Evolutionary conservation across 2,888 invertebrate genomes (phyloP).

Genomic region (Nasonovia ribisnigri): DNA sequence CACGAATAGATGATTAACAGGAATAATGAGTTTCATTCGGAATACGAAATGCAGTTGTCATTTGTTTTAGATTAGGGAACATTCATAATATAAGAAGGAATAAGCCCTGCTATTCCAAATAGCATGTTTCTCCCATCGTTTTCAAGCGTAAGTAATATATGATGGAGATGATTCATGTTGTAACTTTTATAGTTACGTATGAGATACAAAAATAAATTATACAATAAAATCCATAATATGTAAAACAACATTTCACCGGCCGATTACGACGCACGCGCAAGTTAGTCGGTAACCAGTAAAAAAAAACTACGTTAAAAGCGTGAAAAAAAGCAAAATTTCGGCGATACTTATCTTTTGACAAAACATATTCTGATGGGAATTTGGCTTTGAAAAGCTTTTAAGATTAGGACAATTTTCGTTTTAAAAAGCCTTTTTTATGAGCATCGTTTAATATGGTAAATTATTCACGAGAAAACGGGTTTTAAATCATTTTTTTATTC

Average conservation of each 20-base stretch:
- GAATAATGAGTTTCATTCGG: neutral
- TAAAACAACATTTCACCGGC: conserved; percentile 8
- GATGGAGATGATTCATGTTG: neutral
- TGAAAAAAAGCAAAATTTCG: neutral
- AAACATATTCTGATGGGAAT: conserved; percentile 18
- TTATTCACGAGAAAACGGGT: conserved; percentile 3
- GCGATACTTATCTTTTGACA: neutral
- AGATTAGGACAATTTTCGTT: conserved; percentile 36
- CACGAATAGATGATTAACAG: neutral
- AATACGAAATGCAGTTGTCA: neutral
- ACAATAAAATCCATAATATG: neutral
- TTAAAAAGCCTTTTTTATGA: conserved; percentile 2
- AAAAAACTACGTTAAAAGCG: neutral
- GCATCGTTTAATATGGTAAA: conserved; percentile 17
- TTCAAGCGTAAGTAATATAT: conserved; percentile 16
- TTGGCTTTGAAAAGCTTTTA: conserved; percentile 41
- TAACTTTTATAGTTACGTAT: neutral
- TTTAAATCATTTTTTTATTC: conserved; percentile 6
- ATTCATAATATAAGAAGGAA: neutral
- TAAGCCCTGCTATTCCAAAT: neutral
- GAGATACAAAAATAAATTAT: conserved; percentile 31
- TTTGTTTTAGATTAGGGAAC: conserved; percentile 46
- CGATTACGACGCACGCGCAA: neutral
- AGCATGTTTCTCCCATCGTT: neutral
- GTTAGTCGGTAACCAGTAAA: neutral